phyloP scores from a whole-genome alignment of 2,888 invertebrate species.

The Diarsia rubi region DNA sequence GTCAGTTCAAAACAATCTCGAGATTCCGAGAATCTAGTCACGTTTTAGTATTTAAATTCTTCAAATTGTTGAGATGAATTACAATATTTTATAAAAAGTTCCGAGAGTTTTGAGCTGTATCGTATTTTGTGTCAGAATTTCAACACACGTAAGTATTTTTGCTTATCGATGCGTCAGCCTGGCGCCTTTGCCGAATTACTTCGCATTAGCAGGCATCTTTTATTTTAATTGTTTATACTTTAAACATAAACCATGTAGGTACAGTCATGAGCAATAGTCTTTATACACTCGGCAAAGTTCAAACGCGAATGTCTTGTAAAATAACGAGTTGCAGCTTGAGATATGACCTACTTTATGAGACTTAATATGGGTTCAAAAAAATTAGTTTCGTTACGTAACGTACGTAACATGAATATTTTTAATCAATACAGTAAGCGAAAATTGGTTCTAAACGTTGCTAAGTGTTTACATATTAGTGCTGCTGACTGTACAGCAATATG shows the following conservation, averaged over 20 bases:
- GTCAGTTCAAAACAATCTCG: neutral
- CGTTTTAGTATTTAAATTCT: conserved; percentile 14
- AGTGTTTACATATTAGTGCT: no score
- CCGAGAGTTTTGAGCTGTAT: neutral
- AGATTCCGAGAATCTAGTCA: conserved; percentile 23
- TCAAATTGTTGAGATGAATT: neutral
- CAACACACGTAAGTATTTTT: conserved; percentile 8
- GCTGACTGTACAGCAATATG: neutral
- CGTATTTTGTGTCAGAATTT: conserved; percentile 24
- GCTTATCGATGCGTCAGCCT: conserved; percentile 27
- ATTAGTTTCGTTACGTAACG: no score
- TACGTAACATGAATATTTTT: no score
- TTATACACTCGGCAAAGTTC: no score
- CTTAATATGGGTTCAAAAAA: no score
- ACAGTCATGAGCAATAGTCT: no score
- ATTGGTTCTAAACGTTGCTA: no score
- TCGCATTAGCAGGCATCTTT: conserved; percentile 11
- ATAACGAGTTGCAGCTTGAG: no score
- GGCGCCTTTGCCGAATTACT: conserved; percentile 24
- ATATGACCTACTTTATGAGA: no score
- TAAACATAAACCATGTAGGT: conserved; percentile 1
- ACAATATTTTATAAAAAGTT: neutral
- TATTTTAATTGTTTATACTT: conserved; percentile 8
- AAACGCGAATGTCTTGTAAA: no score
- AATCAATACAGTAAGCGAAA: no score